A percentile compares a stretch with the other conserved stretches of the same genome.
Evolutionary conservation across 2,113 vertebrate species (phyloP).

Genomic region (Nettapus auritus): DNA sequence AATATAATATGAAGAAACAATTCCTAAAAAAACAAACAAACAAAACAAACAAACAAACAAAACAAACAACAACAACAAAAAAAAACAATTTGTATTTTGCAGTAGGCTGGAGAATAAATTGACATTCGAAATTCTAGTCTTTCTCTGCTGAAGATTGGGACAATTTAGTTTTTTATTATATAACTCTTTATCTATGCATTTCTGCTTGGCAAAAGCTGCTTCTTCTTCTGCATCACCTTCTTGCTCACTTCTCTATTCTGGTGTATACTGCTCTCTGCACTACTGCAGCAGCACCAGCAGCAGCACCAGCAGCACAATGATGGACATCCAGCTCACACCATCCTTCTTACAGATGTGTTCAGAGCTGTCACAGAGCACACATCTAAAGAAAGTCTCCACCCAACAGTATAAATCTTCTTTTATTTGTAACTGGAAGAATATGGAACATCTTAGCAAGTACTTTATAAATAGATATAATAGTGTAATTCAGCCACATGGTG

Average conservation of each 20-base stretch:
- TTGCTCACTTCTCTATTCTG: too few species aligned
- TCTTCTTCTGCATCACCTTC: background rate
- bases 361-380: background rate
- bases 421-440: background rate
- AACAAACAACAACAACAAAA: too few species aligned
- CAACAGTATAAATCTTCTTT: background rate
- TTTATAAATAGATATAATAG: background rate
- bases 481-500: too few species aligned
- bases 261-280: background rate
- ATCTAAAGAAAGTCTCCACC: background rate
- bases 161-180: background rate
- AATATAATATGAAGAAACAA: too few species aligned
- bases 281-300: background rate
- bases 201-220: background rate
- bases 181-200: background rate
- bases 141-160: background rate
- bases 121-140: background rate
- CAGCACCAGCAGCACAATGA: background rate
- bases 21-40: too few species aligned
- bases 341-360: background rate
- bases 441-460: background rate
- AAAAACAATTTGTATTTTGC: too few species aligned
- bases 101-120: background rate
- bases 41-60: too few species aligned
- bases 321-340: background rate